Base-by-base conservation (phyloP, 2,113 vertebrate species). In the Saguinus imperator region DNA sequence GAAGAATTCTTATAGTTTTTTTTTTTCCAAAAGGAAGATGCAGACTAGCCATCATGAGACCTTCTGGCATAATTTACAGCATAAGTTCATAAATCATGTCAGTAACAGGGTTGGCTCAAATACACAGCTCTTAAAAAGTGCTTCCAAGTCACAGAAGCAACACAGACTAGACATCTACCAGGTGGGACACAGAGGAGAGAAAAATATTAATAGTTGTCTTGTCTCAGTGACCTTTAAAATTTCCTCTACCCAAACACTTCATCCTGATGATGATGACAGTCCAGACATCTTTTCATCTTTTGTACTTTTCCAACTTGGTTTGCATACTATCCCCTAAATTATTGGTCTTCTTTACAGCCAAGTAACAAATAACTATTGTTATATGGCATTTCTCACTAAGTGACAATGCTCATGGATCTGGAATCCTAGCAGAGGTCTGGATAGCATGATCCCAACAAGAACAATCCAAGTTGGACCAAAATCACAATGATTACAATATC, bases 111-210 rank as follows among this genome's bases (percentile, higher is more conserved):
- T 0, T 77, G 57, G 35, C 68, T 57, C 32, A 68, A 72, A 89
- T 35, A 68, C 23, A 68, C 1, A 57, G 89, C 14, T 72, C 37
- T 52, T 64, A 21, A 29, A 58, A 87, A 93, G 82, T 2, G 66
- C 16, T 52, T 91, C 25, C 89, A 94, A 50, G 64, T 80, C 70
- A 92, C 6, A 25, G 77, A 96, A 80, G 43, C 80, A 94, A 91
- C 6, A 64, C 8, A 68, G 40, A 89, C 35, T 27, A 70, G 79
- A 43, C 13, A 45, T 21, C 16, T 27, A n/a, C 25, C 17, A 43
- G 13, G 27, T 27, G 10, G 25, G 37, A 75, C 12, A 66, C 17
- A 68, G 6, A 81, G 14, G 43, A 88, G 27, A 64, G 57, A 80
- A 88, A 96, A 88, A 73, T 66, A 20, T 5, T 58, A 68, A 23